Evolutionary conservation across 2,888 invertebrate genomes (phyloP), one percentile per base, ranked within the genome.

Genomic region (Lysandra coridon): DNA sequence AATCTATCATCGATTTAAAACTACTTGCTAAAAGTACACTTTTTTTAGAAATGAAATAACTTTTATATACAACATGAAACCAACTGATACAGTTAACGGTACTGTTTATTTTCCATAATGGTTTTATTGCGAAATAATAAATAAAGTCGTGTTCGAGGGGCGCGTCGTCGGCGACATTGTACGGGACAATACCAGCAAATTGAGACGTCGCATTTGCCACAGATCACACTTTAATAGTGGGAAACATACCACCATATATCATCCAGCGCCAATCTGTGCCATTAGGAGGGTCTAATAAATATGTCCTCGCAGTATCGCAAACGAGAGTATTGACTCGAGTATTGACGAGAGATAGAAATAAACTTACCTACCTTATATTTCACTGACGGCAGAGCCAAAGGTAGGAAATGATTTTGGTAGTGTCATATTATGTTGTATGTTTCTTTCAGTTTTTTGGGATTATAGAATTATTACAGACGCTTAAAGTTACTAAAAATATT

Each of bases 181-280:
- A 10, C 6, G 87, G 78, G 87, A 93, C 93, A 93, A 93, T 93
- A 84, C 85, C 81, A 81, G 85, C 88, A 93, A 93, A 93, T 93
- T 93, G 93, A 92, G 91, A 91, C 87, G 89, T 92, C 88, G 85
- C 88, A 90, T 92, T 91, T 87, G 90, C 85, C 85, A 91, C 90
- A 91, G 91, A 88, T 88, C 86, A 88, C 83, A 86, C 84, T 73
- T 78, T 49, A 30, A 75, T 49, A 79, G 78, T 81, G 78, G 80
- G 81, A 82, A 81, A 79, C 62, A 76, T n/a, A 76, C 79, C 64
- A 80, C 76, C 0, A 76, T 76, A 76, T 53, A 76, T 76, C 76
- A 57, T 33, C 53, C 33, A 5, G 12, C 30, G 33, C 75, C 76
- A 53, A 53, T 76, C 33, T 74, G 44, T 76, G 53, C 57, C 30